Evolutionary conservation across 2,797 vertebrate species (phyloP), one percentile per base, ranked within the genome.

Genomic region (Adelosebastes latens): DNA sequence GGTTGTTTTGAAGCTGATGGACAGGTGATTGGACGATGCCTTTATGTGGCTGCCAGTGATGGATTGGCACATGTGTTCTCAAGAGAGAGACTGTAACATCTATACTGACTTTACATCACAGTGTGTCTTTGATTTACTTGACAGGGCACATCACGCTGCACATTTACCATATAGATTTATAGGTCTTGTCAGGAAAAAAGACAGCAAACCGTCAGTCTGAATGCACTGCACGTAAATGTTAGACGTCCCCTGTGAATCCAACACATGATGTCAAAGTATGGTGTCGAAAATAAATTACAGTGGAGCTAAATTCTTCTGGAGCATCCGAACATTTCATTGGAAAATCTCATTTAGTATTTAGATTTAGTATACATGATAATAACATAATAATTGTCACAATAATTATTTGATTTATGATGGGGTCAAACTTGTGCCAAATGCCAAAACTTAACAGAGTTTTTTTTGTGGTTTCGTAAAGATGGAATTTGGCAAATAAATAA

Each of bases 51-150:
- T 61, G 75, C 62, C 31, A 46, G 36, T 71, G 56, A 68, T 63
- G 64, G 24, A 72, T 22, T 34, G 42, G 14, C 60, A 36, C 25
- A 66, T 7, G 13, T 61, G 20, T 25, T 71, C 68, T 62, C 76
- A 29, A 31, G 77, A 75, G 59, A 68, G 32, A 68, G 20, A 59
- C 13, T 25, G 32, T 14, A 77, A 82, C 25, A 59, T 61, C 24
- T 46, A 49, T 22, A 49, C 18, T 53, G 29, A 59, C 46, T 72
- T 78, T 67, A 75, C 36, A 55, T 81, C 65, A 39, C n/a, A 24
- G 13, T 18, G 14, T 10, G 66, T 31, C 36, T 83, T 77, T 83
- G 46, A 81, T 84, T 75, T 49, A 69, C 32, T 59, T 69, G 67
- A 78, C 31, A 34, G 31, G 18, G 20, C 32, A 74, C 49, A 36